Conservation (phyloP, 2,888 invertebrate genomes). For the Aphidoletes aphidimyza region DNA sequence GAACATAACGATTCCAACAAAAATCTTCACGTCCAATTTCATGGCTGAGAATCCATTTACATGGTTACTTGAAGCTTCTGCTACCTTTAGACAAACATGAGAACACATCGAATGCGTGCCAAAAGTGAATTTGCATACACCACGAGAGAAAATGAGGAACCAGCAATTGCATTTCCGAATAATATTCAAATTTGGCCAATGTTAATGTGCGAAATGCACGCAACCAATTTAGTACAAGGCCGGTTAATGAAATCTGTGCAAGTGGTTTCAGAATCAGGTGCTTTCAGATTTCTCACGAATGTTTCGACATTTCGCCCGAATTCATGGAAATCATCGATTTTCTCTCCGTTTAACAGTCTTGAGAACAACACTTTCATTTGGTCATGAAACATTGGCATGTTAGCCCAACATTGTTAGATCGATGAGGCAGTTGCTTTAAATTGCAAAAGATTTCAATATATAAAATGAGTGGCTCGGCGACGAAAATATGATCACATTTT, state of each 20-base stretch:
- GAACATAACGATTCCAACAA: neutral
- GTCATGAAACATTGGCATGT: too few relatives aligned
- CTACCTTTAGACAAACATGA: too few relatives aligned
- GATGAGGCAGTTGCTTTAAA: too few relatives aligned
- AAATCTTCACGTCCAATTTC: neutral
- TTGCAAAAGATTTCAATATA: too few relatives aligned
- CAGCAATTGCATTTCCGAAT: conserved; percentile 10
- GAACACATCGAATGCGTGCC: neutral
- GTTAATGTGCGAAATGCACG: neutral
- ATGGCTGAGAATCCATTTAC: neutral
- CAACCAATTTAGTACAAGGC: neutral
- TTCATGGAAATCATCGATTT: conserved; percentile 42
- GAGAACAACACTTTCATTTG: neutral
- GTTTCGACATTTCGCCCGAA: neutral
- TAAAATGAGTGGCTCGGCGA: too few relatives aligned
- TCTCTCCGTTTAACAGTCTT: neutral
- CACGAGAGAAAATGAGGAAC: neutral
- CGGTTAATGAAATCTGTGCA: neutral
- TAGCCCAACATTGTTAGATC: too few relatives aligned
- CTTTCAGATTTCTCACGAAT: neutral
- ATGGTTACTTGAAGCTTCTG: neutral
- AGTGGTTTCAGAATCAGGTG: neutral
- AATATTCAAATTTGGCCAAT: neutral
- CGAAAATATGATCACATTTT: too few relatives aligned
- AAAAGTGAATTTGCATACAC: neutral